phyloP scores from a whole-genome alignment of 2,888 invertebrate species.

The Imbricaverruca yamaguchii region DNA sequence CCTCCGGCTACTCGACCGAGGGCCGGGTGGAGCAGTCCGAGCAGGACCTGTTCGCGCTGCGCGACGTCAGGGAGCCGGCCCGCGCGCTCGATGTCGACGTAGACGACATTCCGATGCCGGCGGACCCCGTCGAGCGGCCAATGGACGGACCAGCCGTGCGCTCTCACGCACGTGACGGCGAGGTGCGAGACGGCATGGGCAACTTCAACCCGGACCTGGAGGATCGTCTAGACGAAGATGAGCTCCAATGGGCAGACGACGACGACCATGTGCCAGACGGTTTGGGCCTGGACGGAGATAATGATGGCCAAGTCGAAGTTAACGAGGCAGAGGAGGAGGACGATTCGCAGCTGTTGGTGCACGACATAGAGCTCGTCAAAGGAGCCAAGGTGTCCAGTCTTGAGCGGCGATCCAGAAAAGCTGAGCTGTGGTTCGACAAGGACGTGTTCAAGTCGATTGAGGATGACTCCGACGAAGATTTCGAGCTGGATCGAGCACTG shows the following conservation, averaged over 20 bases:
- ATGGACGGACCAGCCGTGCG: constrained; percentile 33
- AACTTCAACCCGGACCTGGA: background rate
- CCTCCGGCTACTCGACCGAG: constrained; percentile 47
- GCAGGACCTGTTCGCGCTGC: constrained; percentile 47
- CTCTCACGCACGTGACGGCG: background rate
- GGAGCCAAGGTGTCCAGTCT: background rate
- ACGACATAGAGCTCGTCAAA: constrained; percentile 1
- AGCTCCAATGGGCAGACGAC: constrained; percentile 23
- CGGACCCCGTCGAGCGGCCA: constrained; percentile 45
- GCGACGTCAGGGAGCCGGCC: constrained; percentile 34
- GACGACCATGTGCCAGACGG: background rate
- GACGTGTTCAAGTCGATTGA: constrained; percentile 71
- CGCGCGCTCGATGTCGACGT: constrained; percentile 47
- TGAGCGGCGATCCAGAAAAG: constrained; percentile 51
- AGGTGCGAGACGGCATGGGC: background rate
- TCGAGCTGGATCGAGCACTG: constrained; percentile 71
- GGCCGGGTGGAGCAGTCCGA: constrained; percentile 67
- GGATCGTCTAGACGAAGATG: constrained; percentile 25
- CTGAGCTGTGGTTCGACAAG: constrained; percentile 80
- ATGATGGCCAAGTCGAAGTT: background rate
- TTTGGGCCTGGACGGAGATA: background rate
- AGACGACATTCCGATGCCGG: constrained; percentile 57
- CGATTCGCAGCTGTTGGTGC: constrained; percentile 26
- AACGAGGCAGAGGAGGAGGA: constrained; percentile 37
- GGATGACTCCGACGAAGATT: constrained; percentile 76